Evolutionary conservation across 2,888 invertebrate species (phyloP), one percentile per base, ranked within the genome.

Genomic region (Dugesia japonica): DNA sequence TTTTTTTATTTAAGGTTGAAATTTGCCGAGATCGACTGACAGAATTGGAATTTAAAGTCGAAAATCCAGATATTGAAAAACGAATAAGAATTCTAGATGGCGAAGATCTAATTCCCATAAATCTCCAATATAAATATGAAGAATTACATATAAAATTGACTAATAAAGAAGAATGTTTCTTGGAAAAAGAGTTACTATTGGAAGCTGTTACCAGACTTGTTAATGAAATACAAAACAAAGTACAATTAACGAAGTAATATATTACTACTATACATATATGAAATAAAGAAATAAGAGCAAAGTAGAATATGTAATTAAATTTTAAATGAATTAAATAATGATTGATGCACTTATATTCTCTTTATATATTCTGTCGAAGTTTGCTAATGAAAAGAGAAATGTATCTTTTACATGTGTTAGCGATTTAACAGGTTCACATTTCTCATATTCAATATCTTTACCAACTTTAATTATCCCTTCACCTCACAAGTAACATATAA

Each of bases 171-270:
- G 84, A 84, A 77, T 81, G 81, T 4, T 79, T 84, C 26, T 78
- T 84, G 78, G 85, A 85, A 80, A 84, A 84, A 78, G 83, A 84
- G 77, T 79, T 85, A 31, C 80, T 85, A 74, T 81, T 82, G 78
- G 84, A 84, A 78, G 84, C 84, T 80, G 82, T 83, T 4, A 82
- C 80, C 42, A 79, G 83, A 20, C 79, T 84, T 31, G 81, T 81
- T 17, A 81, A 82, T 7, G 79, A 83, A 26, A 81, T 84, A 17
- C 79, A 82, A 76, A 80, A 80, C 56, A 82, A 83, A 77, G 82
- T 82, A 9, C 80, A 82, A 56, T 79, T 80, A 0, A 84, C 84
- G 33, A 84, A 83, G 80, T 75, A 38, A n/a, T n/a, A n/a, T n/a
- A n/a, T n/a, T n/a, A n/a, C n/a, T n/a, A n/a, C n/a, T n/a, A n/a